A percentile compares a stretch with the other conserved stretches of the same genome.
These are phyloP conservation scores for Centroberyx gerrardi DNA, from an alignment of 2,797 vertebrate genomes.

Conservation along the genomic window DNA sequence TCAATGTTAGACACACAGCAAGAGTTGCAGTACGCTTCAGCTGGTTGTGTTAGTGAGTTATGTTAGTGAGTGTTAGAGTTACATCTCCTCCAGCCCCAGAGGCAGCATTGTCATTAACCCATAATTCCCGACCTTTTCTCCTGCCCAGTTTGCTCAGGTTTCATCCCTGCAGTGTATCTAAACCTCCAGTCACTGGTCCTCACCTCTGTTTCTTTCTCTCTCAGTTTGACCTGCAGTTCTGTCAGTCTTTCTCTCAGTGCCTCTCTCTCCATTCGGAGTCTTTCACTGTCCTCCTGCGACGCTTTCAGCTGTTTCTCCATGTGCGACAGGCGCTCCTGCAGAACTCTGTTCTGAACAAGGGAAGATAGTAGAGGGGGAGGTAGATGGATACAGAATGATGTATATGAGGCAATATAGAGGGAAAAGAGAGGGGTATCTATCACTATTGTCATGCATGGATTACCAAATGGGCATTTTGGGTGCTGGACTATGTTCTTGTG, in stretches of 20 bases:
- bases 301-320: constrained; percentile 77
- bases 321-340: constrained; percentile 78
- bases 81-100: neutral
- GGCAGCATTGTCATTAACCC: neutral
- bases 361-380: constrained; percentile 1
- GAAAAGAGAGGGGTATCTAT: neutral
- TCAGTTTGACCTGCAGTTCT: constrained; percentile 78
- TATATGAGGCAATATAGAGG: neutral
- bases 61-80: constrained; percentile 33
- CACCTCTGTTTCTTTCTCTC: constrained; percentile 85
- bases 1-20: constrained; percentile 5
- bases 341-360: constrained; percentile 78
- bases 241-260: constrained; percentile 73
- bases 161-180: neutral
- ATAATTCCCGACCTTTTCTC: neutral
- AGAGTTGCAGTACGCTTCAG: constrained; percentile 3
- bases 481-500: no score
- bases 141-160: neutral
- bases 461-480: no score
- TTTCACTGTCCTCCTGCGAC: constrained; percentile 77
- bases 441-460: neutral
- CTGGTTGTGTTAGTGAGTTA: constrained; percentile 44
- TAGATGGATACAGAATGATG: neutral
- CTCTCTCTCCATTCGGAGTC: constrained; percentile 78
- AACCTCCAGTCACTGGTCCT: constrained; percentile 31